phyloP scores from a whole-genome alignment of 2,113 vertebrate genomes.

The Plecturocebus donacophilus region DNA sequence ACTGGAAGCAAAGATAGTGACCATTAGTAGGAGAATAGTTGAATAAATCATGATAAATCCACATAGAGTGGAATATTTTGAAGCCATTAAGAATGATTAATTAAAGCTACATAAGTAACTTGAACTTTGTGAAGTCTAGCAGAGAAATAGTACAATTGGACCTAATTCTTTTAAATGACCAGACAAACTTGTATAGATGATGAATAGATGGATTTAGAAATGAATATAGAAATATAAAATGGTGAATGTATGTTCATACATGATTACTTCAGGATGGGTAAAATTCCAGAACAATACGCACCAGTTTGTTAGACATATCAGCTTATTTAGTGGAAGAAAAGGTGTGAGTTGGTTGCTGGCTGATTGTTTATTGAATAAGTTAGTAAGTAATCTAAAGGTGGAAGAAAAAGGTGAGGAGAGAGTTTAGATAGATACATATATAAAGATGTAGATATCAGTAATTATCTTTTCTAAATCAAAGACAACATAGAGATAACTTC shows the following conservation, averaged over 20 bases:
- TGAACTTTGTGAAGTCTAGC: background rate
- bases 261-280: background rate
- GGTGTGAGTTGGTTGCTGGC: background rate
- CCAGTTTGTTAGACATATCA: background rate
- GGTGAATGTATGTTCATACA: background rate
- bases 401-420: background rate
- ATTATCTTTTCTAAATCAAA: background rate
- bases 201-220: background rate
- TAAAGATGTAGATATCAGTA: background rate
- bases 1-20: slow-evolving; percentile 6
- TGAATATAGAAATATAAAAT: background rate
- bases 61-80: background rate
- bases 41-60: background rate
- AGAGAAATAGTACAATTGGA: background rate
- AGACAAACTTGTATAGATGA: background rate
- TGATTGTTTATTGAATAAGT: background rate
- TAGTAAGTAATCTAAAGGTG: background rate
- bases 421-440: background rate
- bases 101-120: background rate
- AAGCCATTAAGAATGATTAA: background rate
- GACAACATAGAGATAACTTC: background rate
- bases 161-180: background rate
- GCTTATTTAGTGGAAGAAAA: background rate
- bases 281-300: background rate
- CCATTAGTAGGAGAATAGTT: background rate